These are phyloP conservation scores for Torymus texanus DNA, from an alignment of 2,888 invertebrate species.

Conservation along the genomic window DNA sequence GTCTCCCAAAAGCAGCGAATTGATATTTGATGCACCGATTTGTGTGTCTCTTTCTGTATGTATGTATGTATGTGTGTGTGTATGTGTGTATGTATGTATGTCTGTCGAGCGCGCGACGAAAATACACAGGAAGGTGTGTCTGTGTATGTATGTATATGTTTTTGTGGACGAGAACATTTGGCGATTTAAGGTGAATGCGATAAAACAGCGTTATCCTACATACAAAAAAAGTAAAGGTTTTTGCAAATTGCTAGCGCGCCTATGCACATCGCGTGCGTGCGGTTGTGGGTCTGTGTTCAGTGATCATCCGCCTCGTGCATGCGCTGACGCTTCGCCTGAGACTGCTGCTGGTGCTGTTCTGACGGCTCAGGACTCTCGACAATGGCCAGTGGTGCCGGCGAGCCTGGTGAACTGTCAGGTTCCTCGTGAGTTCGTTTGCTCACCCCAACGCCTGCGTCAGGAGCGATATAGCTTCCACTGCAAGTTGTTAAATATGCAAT, in stretches of 20 bases:
- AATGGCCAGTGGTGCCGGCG: slow-evolving; percentile 73
- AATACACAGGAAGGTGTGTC: slow-evolving; percentile 21
- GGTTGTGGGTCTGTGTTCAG: slow-evolving; percentile 61
- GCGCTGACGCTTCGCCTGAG: slow-evolving; percentile 71
- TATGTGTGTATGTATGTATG: neutral
- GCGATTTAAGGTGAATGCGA: slow-evolving; percentile 48
- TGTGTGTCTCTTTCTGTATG: slow-evolving; percentile 17
- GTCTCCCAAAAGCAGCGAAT: slow-evolving; percentile 33
- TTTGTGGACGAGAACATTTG: slow-evolving; percentile 36
- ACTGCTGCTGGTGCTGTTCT: slow-evolving; percentile 66
- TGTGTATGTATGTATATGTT: no score
- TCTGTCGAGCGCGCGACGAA: slow-evolving; percentile 21
- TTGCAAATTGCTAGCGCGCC: slow-evolving; percentile 37
- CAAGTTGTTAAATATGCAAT: slow-evolving; percentile 20
- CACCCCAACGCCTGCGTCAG: slow-evolving; percentile 72
- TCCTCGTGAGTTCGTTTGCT: slow-evolving; percentile 72
- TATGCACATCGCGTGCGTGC: slow-evolving; percentile 17
- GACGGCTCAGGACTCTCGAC: slow-evolving; percentile 73
- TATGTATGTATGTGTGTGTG: neutral
- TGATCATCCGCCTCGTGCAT: slow-evolving; percentile 73
- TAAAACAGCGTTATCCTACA: slow-evolving; percentile 52
- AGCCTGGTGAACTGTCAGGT: slow-evolving; percentile 73
- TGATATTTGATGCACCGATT: slow-evolving; percentile 30
- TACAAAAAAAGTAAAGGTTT: slow-evolving; percentile 51
- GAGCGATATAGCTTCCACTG: slow-evolving; percentile 73